Evolutionary conservation across 2,113 vertebrate species (phyloP), one percentile per base, ranked within the genome.

Genomic region (Podarcis raffonei): DNA sequence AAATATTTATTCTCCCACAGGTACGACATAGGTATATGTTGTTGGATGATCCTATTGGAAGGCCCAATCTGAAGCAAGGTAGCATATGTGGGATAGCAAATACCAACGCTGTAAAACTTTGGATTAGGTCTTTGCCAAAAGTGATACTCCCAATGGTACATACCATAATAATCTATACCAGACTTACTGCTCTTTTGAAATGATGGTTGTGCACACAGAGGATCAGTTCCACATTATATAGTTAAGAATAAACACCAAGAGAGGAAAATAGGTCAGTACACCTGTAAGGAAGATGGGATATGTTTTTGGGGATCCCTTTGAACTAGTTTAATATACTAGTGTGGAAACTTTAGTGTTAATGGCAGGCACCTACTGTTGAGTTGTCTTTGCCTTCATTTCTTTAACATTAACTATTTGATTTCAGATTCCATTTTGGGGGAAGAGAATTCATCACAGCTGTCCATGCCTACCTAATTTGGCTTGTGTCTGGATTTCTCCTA

Each of bases 341-440:
- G 22, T 81, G 57, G 74, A 66, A 39, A 77, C 8, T 32, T 53
- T 23, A 32, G 25, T 69, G 27, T 71, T 59, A 48, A 87, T 72
- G 53, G 0, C 77, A 32, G 0, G 0, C 37, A 22, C 72, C 87
- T 84, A 48, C 79, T 65, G 27, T 27, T 35, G 0, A 69, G 0
- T 0, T 35, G 1, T 23, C 0, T 75, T 83, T 65, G 59, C 30
- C 18, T 25, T n/a, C 32, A 80, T 74, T 83, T 48, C 89, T 90
- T 81, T 85, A 0, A 0, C 0, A 68, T 6, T 3, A 83, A 79
- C 78, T 94, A 88, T 91, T 87, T 90, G 92, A 82, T 89, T 94
- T 71, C 94, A 99, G 99, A 97, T 98, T 85, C 99, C 98, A 20
- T 99, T 97, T 96, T 87, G 96, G 0, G 98, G 99, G 79, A 97